phyloP scores from a whole-genome alignment of 2,113 vertebrate species.

The Laticauda colubrina region DNA sequence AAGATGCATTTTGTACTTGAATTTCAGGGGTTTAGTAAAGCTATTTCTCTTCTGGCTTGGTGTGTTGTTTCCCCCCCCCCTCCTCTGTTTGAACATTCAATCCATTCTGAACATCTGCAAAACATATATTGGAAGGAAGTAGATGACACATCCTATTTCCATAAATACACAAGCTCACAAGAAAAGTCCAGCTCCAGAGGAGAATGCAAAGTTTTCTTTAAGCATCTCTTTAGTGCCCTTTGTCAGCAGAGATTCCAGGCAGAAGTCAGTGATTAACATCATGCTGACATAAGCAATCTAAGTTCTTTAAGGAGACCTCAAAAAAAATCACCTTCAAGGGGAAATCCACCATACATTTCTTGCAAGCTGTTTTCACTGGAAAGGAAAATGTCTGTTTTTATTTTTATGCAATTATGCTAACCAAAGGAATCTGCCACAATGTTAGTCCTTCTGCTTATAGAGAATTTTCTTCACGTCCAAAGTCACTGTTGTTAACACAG shows the following conservation, averaged over 20 bases:
- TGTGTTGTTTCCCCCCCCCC: not conserved
- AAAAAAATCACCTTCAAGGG: slow-evolving; percentile 10
- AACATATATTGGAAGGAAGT: slow-evolving; percentile 14
- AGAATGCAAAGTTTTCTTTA: slow-evolving; percentile 27
- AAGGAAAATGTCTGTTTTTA: not conserved
- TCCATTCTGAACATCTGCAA: slow-evolving; percentile 20
- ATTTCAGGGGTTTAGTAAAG: slow-evolving; percentile 29
- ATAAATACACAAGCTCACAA: slow-evolving; percentile 35
- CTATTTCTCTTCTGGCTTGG: not conserved
- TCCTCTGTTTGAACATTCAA: slow-evolving; percentile 27
- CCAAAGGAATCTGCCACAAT: slow-evolving; percentile 1
- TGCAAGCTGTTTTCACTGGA: not conserved
- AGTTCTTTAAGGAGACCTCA: slow-evolving; percentile 26
- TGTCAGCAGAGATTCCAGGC: not conserved
- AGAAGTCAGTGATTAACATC: slow-evolving; percentile 41
- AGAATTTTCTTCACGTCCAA: not conserved
- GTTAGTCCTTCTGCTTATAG: not conserved
- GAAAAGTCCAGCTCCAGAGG: slow-evolving; percentile 36
- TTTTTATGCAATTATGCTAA: not conserved
- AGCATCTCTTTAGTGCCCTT: slow-evolving; percentile 33
- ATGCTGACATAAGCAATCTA: slow-evolving; percentile 16
- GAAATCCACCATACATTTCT: not conserved
- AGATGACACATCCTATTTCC: not conserved
- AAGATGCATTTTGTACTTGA: slow-evolving; percentile 12
- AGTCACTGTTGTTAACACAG: not conserved